Evolutionary conservation across 2,113 vertebrate genomes (phyloP).

Genomic region (Dissostichus mawsoni): DNA sequence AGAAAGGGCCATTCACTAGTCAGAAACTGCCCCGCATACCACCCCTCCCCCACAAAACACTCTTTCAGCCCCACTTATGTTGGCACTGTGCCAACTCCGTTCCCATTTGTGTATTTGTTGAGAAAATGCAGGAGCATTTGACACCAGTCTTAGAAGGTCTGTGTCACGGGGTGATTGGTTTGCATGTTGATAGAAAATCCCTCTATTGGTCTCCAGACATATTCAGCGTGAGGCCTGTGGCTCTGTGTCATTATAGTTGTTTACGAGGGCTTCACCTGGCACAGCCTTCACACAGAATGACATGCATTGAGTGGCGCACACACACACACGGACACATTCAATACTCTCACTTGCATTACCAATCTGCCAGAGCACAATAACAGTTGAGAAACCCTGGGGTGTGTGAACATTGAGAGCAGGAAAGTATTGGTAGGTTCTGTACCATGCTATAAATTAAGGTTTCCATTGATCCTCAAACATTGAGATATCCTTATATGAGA

Average conservation of each 20-base stretch:
- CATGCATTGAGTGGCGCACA: neutral
- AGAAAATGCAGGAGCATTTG: constrained; percentile 53
- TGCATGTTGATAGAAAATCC: constrained; percentile 48
- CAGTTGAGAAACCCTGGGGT: constrained; percentile 28
- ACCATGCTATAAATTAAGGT: constrained; percentile 45
- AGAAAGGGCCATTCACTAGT: constrained; percentile 72
- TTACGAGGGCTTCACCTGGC: constrained; percentile 48
- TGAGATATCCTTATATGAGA: constrained; percentile 54
- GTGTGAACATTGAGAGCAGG: constrained; percentile 14
- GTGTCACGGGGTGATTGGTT: constrained; percentile 53
- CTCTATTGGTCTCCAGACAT: constrained; percentile 24
- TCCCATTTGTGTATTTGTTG: constrained; percentile 72
- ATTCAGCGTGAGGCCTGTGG: constrained; percentile 31
- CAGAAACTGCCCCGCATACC: constrained; percentile 34
- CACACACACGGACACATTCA: constrained; percentile 17
- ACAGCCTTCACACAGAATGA: constrained; percentile 25
- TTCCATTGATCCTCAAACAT: constrained; percentile 59
- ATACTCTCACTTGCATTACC: constrained; percentile 35
- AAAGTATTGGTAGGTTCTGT: constrained; percentile 18
- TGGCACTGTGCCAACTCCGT: constrained; percentile 61
- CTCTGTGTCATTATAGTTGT: constrained; percentile 49
- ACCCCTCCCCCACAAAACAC: constrained; percentile 38
- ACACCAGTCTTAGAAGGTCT: constrained; percentile 58
- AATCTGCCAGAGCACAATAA: constrained; percentile 45
- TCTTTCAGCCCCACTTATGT: constrained; percentile 47